These are phyloP conservation scores for Cassiopea xamachana DNA, from an alignment of 30 jellyfish, hydroid and myxozoan species.

Conservation along the genomic window DNA sequence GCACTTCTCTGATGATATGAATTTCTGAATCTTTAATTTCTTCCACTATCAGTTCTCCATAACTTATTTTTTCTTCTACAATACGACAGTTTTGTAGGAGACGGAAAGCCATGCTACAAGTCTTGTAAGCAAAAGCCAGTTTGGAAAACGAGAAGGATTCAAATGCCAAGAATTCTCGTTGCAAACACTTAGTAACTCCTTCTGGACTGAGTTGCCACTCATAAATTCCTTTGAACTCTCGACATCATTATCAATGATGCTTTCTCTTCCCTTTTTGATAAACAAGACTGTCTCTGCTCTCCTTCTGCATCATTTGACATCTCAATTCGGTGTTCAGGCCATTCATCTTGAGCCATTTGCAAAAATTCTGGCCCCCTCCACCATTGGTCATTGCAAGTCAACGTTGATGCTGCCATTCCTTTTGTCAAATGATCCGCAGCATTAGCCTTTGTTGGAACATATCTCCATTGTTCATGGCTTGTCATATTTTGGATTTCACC, in stretches of 20 bases:
- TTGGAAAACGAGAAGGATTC: constrained; percentile 22
- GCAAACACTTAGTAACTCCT: not conserved
- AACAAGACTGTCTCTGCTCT: not conserved
- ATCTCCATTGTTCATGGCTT: constrained; percentile 62
- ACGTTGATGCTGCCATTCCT: constrained; percentile 25
- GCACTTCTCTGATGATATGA: constrained; percentile 3
- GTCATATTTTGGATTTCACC: constrained; percentile 48
- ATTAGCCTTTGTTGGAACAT: constrained; percentile 37
- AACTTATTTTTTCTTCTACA: not conserved
- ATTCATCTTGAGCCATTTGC: constrained; percentile 7
- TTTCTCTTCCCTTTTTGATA: not conserved
- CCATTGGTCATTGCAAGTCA: constrained; percentile 23
- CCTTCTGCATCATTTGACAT: not conserved
- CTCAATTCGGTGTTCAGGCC: constrained; percentile 32
- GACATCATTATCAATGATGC: not conserved
- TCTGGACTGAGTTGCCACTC: constrained; percentile 1
- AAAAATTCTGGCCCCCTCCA: constrained; percentile 63
- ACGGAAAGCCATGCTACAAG: constrained; percentile 28
- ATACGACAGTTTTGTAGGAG: constrained; percentile 28
- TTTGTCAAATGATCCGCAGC: constrained; percentile 50
- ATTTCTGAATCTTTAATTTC: constrained; percentile 34
- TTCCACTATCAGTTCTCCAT: constrained; percentile 40
- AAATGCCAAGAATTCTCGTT: constrained; percentile 12
- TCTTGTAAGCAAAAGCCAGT: constrained; percentile 40
- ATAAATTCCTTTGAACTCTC: not conserved